Evolutionary conservation across 2,113 vertebrate species (phyloP).

Genomic region (Odocoileus hemionus): DNA sequence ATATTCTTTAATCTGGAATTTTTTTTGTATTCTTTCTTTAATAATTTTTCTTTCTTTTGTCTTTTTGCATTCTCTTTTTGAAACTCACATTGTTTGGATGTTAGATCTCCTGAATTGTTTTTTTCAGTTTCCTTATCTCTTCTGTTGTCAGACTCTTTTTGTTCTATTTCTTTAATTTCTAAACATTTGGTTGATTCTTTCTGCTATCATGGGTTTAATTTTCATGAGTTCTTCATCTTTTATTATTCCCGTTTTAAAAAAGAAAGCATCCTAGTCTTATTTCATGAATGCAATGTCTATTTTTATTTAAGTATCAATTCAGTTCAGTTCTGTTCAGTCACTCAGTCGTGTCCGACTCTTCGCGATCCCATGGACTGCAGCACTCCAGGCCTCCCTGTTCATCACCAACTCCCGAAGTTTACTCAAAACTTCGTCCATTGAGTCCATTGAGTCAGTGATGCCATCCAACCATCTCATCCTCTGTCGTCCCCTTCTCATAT

Average conservation of each 20-base stretch:
- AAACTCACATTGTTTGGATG: neutral
- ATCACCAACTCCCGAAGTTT: neutral
- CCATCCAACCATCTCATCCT: neutral
- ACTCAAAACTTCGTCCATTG: neutral
- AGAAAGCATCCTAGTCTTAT: neutral
- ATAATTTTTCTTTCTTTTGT: neutral
- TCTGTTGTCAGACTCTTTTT: neutral
- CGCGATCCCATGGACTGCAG: neutral
- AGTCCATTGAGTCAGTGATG: neutral
- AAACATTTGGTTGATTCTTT: neutral
- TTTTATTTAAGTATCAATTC: neutral
- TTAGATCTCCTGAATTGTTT: neutral
- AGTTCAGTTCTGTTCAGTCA: neutral
- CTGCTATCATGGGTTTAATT: neutral
- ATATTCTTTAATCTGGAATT: neutral
- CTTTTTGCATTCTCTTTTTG: neutral
- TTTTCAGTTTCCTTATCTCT: neutral
- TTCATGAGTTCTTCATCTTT: neutral
- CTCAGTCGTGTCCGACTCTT: neutral
- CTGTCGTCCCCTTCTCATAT: neutral
- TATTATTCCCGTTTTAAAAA: neutral
- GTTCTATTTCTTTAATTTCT: neutral
- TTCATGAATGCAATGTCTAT: neutral
- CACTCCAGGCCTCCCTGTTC: neutral
- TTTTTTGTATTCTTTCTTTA: neutral